These are phyloP conservation scores for Neoaliturus tenellus DNA, from an alignment of 2,888 invertebrate genomes.

Conservation along the genomic window DNA sequence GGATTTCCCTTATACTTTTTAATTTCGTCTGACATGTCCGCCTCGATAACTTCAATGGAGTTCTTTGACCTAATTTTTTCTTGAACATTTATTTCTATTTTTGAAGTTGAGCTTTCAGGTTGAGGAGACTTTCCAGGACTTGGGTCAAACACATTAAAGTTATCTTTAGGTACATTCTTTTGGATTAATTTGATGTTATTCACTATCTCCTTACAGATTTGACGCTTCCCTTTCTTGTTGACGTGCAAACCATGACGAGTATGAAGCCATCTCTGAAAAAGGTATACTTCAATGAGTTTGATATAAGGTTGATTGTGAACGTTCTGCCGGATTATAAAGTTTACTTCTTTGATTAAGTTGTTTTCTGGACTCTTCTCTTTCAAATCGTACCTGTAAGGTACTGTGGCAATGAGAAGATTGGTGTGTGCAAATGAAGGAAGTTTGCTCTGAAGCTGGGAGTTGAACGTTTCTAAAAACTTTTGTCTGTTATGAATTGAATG, in stretches of 20 bases:
- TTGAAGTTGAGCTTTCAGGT: background rate
- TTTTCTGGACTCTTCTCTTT: background rate
- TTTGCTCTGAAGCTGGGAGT: too few relatives aligned
- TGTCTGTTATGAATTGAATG: background rate
- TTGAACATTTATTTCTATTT: background rate
- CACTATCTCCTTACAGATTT: background rate
- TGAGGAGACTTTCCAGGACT: background rate
- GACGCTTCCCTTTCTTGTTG: background rate
- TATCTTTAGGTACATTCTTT: background rate
- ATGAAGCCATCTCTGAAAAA: background rate
- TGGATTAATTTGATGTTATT: background rate
- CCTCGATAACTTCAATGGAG: background rate
- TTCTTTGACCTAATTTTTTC: background rate
- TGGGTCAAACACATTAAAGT: background rate
- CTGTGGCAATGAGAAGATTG: too few relatives aligned
- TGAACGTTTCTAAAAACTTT: background rate
- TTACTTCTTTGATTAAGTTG: constrained; percentile 1
- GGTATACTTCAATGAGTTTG: background rate
- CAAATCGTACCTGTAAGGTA: background rate
- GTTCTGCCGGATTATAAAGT: background rate
- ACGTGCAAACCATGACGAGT: background rate
- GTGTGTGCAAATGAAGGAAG: background rate
- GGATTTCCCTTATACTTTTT: background rate
- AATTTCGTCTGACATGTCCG: background rate
- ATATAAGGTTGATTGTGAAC: background rate